These are phyloP conservation scores for Neodiprion fabricii DNA, from an alignment of 1,140 invertebrate genomes.

Conservation along the genomic window DNA sequence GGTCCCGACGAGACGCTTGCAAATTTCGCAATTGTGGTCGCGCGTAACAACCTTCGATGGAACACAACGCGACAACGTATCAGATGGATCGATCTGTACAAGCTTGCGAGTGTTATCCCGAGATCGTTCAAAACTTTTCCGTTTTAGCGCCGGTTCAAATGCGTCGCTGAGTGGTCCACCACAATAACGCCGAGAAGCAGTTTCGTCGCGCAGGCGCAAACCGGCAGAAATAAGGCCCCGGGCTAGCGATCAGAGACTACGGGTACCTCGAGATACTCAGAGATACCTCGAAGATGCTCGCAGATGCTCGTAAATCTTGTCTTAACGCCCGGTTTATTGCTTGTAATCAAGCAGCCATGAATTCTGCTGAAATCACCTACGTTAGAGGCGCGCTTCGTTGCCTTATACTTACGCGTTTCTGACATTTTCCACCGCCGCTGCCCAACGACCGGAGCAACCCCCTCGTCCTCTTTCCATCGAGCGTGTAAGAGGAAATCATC, in stretches of 20 bases:
- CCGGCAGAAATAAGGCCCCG: slow-evolving; percentile 39
- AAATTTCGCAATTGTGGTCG: too few species aligned
- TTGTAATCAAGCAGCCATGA: slow-evolving; percentile 60
- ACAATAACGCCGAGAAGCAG: background rate
- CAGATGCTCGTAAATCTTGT: slow-evolving; percentile 56
- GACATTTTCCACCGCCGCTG: slow-evolving; percentile 27
- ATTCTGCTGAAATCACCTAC: slow-evolving; percentile 59
- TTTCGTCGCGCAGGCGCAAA: background rate
- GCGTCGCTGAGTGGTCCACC: too few species aligned
- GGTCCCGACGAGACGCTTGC: too few species aligned
- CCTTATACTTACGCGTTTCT: slow-evolving; percentile 49
- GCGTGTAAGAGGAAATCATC: background rate
- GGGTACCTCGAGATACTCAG: slow-evolving; percentile 36
- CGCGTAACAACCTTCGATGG: too few species aligned
- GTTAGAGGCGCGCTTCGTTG: slow-evolving; percentile 38
- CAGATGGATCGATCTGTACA: too few species aligned
- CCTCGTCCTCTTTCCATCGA: background rate
- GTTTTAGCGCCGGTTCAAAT: too few species aligned
- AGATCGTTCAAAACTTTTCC: too few species aligned
- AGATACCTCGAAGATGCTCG: slow-evolving; percentile 25
- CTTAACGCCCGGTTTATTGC: slow-evolving; percentile 59
- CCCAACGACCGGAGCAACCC: background rate
- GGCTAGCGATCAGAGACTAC: slow-evolving; percentile 53
- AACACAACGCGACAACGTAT: too few species aligned
- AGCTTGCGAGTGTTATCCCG: too few species aligned